These are phyloP conservation scores for Mythimna vitellina DNA, from an alignment of 2,888 invertebrate genomes.

Conservation along the genomic window DNA sequence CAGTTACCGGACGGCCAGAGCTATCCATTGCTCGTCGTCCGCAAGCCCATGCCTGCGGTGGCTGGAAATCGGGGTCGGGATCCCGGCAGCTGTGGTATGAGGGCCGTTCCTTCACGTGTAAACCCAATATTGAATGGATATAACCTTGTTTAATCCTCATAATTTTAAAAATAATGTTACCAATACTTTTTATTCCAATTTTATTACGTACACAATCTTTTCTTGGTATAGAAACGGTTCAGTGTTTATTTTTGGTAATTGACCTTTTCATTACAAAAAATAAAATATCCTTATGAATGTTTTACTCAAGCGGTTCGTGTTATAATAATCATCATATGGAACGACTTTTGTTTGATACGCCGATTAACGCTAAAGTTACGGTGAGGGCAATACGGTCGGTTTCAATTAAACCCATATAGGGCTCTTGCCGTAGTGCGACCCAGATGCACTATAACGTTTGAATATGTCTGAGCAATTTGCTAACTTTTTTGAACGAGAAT, in stretches of 20 bases:
- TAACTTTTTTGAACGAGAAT: constrained; percentile 19
- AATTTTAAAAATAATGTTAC: neutral
- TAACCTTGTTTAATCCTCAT: neutral
- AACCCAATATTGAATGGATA: neutral
- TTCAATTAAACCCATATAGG: constrained; percentile 51
- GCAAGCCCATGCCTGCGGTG: no score
- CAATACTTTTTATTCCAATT: constrained; percentile 8
- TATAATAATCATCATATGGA: constrained; percentile 28
- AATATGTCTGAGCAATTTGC: constrained; percentile 17
- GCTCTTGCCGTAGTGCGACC: constrained; percentile 22
- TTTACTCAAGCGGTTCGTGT: constrained; percentile 1
- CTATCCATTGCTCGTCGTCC: no score
- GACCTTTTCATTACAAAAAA: neutral
- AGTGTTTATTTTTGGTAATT: neutral
- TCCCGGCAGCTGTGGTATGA: no score
- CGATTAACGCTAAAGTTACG: constrained; percentile 28
- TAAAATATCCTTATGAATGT: neutral
- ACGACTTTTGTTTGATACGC: constrained; percentile 45
- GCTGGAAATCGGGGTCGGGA: no score
- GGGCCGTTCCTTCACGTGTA: no score
- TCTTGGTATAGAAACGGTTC: neutral
- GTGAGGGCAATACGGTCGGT: constrained; percentile 22
- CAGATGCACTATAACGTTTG: constrained; percentile 44
- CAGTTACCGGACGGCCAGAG: no score
- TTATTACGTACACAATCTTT: constrained; percentile 16